phyloP scores from a whole-genome alignment of 2,888 invertebrate genomes.

The Orthonychiurus folsomi region DNA sequence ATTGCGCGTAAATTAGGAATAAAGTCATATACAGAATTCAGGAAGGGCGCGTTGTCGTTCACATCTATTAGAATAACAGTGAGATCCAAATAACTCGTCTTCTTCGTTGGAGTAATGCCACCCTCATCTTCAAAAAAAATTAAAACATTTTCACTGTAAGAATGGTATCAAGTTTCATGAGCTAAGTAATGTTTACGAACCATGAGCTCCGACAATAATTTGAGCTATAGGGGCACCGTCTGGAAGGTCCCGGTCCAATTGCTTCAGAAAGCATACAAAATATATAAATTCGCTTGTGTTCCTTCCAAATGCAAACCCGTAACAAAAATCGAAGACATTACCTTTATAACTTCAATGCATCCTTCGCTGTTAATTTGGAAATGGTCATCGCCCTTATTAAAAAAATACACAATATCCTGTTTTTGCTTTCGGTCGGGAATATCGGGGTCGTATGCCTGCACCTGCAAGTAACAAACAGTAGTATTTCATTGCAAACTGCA shows the following conservation, averaged over 20 bases:
- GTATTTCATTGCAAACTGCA: too few relatives aligned
- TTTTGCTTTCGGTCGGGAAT: slow-evolving; percentile 64
- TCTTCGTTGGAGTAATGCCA: slow-evolving; percentile 51
- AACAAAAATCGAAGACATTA: slow-evolving; percentile 32
- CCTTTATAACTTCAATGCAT: slow-evolving; percentile 55
- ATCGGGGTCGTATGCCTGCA: slow-evolving; percentile 76
- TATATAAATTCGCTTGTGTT: neutral
- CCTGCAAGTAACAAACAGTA: slow-evolving; percentile 40
- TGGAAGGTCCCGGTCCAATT: slow-evolving; percentile 81
- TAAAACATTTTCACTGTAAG: too few relatives aligned
- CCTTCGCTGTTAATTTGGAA: slow-evolving; percentile 65
- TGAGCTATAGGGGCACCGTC: slow-evolving; percentile 73
- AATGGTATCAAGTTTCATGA: too few relatives aligned
- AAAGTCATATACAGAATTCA: slow-evolving; percentile 65
- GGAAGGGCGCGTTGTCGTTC: slow-evolving; percentile 87
- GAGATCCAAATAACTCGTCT: slow-evolving; percentile 58
- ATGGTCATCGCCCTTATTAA: slow-evolving; percentile 63
- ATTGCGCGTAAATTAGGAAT: too few relatives aligned
- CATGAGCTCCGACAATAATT: slow-evolving; percentile 56
- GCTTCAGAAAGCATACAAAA: too few relatives aligned
- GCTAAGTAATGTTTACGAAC: too few relatives aligned
- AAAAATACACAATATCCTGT: slow-evolving; percentile 67
- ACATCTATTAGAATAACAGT: slow-evolving; percentile 61
- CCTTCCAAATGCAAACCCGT: neutral
- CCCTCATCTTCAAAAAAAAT: too few relatives aligned